A percentile compares a stretch with the other conserved stretches of the same genome.
These are phyloP conservation scores for Brenthis hecate DNA, from an alignment of 2,888 invertebrate species.

Conservation along the genomic window DNA sequence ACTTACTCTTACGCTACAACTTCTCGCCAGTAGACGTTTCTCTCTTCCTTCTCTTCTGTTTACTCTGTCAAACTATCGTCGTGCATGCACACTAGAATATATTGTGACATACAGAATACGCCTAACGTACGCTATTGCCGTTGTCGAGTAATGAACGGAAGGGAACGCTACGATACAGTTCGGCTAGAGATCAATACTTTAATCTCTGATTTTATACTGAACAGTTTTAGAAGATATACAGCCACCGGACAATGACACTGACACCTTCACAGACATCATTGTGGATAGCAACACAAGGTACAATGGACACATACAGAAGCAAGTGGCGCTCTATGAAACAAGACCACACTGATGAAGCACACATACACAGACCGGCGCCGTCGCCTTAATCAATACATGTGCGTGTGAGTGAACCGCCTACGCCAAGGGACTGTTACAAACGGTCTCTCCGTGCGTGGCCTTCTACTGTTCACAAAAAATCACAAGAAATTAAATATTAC, in stretches of 20 bases:
- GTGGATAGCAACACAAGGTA: slow-evolving; percentile 75
- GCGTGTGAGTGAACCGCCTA: slow-evolving; percentile 83
- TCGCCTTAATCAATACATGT: slow-evolving; percentile 86
- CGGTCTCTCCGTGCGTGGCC: slow-evolving; percentile 52
- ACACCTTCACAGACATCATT: slow-evolving; percentile 76
- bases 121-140: slow-evolving; percentile 75
- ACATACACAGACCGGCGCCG: slow-evolving; percentile 76
- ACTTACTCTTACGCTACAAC: slow-evolving; percentile 77
- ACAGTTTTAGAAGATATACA: slow-evolving; percentile 64
- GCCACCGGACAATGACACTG: slow-evolving; percentile 69
- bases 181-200: slow-evolving; percentile 63
- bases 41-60: slow-evolving; percentile 78
- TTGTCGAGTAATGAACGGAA: slow-evolving; percentile 62
- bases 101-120: slow-evolving; percentile 79
- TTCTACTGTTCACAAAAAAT: slow-evolving; percentile 52
- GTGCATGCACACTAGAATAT: slow-evolving; percentile 81
- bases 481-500: slow-evolving; percentile 15
- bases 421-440: slow-evolving; percentile 55
- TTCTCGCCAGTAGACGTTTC: slow-evolving; percentile 78
- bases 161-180: slow-evolving; percentile 69
- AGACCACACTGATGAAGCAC: slow-evolving; percentile 70
- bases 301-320: slow-evolving; percentile 67
- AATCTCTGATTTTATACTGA: slow-evolving; percentile 57
- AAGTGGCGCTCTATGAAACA: slow-evolving; percentile 46
- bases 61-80: slow-evolving; percentile 77